Base-by-base conservation (phyloP, 2,113 vertebrate species). In the Oryctolagus cuniculus region DNA sequence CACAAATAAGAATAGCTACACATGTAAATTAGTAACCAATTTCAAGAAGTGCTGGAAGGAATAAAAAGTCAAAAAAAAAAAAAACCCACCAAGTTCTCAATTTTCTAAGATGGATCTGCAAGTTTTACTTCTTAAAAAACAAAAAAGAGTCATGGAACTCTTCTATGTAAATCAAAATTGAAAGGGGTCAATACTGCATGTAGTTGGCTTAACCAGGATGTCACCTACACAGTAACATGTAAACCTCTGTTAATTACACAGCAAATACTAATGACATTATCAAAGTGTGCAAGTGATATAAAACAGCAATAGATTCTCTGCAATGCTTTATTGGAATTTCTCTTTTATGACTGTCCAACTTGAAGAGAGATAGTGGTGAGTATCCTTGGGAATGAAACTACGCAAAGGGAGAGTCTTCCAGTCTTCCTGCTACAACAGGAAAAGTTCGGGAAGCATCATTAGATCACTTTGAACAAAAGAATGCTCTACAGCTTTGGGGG, bases 111-210 rank as follows among this genome's bases (percentile, higher is more conserved):
- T 63, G 9, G 6, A 75, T 44, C 1, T 36, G 5, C 3, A 81
- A 79, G 16, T 74, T n/a, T 70, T 11, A 77, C 29, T 83, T 84
- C 67, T 93, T 91, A 51, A 34, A 81, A 89, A 66, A 49, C 29
- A n/a, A 55, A 89, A 86, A 91, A 70, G 75, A 61, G 27, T 34
- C 44, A 73, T 1, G 63, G 27, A 92, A 17, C 3, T 70, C 9
- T 87, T 81, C 10, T 38, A 49, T 94, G 61, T 80, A 61, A 80
- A 55, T 38, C 29, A 55, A 66, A 87, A 66, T 31, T 36, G 49
- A 84, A 89, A 44, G 61, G 55, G 11, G 6, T 15, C 70, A 7
- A 15, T 19, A 11, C 36, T 36, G 21, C 21, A 89, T 29, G 82
- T 9, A 72, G 16, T 21, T 13, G 7, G 53, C 91, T 58, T 44